A percentile compares a stretch with the other conserved stretches of the same genome.
These are phyloP conservation scores for Acanthurus tractus DNA, from an alignment of 2,797 vertebrate species.

Conservation along the genomic window DNA sequence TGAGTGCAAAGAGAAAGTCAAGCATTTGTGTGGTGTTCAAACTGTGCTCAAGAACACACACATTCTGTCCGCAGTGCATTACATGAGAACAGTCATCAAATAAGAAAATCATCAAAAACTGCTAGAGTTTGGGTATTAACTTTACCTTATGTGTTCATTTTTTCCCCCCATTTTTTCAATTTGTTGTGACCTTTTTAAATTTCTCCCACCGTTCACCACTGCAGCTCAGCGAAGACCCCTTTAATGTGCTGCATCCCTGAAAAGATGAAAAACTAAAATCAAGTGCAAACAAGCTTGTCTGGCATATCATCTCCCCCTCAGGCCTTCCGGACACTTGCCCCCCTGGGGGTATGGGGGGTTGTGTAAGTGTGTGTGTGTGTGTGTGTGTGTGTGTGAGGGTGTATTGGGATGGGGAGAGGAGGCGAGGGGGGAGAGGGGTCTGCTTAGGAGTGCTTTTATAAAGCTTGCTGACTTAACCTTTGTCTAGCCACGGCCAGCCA, in stretches of 20 bases:
- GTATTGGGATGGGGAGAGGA: conserved; percentile 42
- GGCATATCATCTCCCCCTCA: conserved; percentile 56
- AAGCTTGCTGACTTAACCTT: conserved; percentile 97
- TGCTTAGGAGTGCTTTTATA: conserved; percentile 90
- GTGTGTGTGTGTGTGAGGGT: conserved; percentile 32
- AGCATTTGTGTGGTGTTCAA: conserved; percentile 6
- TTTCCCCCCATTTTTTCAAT: conserved; percentile 11
- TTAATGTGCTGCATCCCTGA: conserved; percentile 73
- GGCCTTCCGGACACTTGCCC: conserved; percentile 72
- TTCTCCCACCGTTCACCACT: conserved; percentile 57
- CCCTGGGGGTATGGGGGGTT: conserved; percentile 32
- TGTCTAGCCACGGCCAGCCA: conserved; percentile 89
- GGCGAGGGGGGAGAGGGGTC: conserved; percentile 76
- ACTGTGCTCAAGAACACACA: conserved; percentile 39
- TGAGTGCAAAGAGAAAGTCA: background rate
- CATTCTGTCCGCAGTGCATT: background rate
- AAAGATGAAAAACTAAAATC: conserved; percentile 78
- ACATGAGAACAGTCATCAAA: conserved; percentile 19
- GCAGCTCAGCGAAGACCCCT: conserved; percentile 52
- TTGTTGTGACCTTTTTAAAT: conserved; percentile 32
- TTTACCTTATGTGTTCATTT: background rate
- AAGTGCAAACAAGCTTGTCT: conserved; percentile 81
- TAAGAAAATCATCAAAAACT: conserved; percentile 7
- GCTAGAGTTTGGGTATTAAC: background rate
- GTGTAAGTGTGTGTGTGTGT: conserved; percentile 20